Base-by-base conservation (phyloP, 2,888 invertebrate species). In the Limenitis camilla region DNA sequence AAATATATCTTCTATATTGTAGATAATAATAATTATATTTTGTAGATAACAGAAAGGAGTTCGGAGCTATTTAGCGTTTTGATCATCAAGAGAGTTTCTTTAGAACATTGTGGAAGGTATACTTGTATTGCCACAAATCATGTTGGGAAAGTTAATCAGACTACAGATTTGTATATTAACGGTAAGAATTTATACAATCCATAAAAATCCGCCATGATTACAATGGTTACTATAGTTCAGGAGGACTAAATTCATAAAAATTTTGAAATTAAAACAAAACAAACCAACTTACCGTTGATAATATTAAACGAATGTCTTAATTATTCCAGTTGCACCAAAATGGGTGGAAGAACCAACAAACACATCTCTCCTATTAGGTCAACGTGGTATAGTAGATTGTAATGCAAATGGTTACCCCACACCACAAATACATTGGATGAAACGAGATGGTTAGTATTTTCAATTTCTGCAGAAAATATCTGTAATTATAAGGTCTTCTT, bases 321-420 rank as follows among this genome's bases (percentile, higher is more conserved):
- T 31, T 40, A 19, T 19, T 42, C 50, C 74, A 95, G 95, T 94
- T 67, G 93, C 94, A 45, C 94, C 94, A 46, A 92, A 92, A 66
- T 93, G 94, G 92, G 87, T 92, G 38, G 89, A 92, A 57, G 94
- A 94, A 70, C 94, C 93, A 6, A 89, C 90, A 60, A 93, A 94
- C 68, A 89, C 91, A 28, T 92, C 92, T 39, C 88, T 93, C 42
- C 89, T 94, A 56, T 85, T 93, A 27, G 94, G 94, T 49, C 92
- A 92, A 63, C 88, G 92, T 56, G 91, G 93, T 38, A 86, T 91
- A 39, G 90, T 95, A 44, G 91, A 91, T 69, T 95, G 95, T 74
- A 91, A 92, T 65, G 94, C 94, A 8, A 92, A 92, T 68, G 95
- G 95, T 40, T 94, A 93, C 75, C 95, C 95, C 5, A 88, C 90